phyloP scores from a whole-genome alignment of 2,888 invertebrate species.

The Siphonodentalium dalli region DNA sequence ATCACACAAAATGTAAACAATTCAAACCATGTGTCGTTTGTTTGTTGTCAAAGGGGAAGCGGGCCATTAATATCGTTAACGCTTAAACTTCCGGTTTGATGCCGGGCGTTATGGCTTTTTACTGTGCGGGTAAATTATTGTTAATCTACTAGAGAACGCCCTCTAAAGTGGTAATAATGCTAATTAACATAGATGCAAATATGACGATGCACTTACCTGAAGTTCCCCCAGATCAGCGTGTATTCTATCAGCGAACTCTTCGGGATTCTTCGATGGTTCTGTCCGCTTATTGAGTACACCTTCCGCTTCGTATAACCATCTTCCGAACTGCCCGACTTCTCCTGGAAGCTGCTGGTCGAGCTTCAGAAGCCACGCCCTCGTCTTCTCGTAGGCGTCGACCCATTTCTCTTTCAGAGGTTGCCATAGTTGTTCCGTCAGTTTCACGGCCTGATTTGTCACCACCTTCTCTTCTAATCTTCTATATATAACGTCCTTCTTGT shows the following conservation, averaged over 20 bases:
- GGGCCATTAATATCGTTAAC: no score
- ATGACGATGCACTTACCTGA: constrained; percentile 67
- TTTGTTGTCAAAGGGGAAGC: no score
- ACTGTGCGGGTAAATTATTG: no score
- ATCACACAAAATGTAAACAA: no score
- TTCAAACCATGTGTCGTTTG: no score
- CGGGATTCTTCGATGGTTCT: constrained; percentile 71
- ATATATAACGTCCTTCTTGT: constrained; percentile 76
- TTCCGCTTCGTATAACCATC: constrained; percentile 85
- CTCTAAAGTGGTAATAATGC: no score
- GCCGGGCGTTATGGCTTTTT: no score
- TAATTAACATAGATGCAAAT: background rate
- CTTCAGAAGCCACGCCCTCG: constrained; percentile 80
- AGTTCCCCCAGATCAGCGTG: constrained; percentile 72
- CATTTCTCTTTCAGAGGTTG: constrained; percentile 80
- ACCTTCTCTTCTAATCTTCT: constrained; percentile 81
- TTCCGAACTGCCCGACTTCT: constrained; percentile 83
- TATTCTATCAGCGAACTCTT: constrained; percentile 71
- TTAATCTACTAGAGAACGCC: no score
- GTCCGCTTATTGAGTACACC: constrained; percentile 48
- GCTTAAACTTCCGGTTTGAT: no score
- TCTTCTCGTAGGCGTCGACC: constrained; percentile 75
- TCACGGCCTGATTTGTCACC: constrained; percentile 81
- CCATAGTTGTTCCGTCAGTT: constrained; percentile 87
- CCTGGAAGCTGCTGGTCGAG: constrained; percentile 86